phyloP scores from a whole-genome alignment of 2,113 vertebrate genomes.

The Hypomesus transpacificus region DNA sequence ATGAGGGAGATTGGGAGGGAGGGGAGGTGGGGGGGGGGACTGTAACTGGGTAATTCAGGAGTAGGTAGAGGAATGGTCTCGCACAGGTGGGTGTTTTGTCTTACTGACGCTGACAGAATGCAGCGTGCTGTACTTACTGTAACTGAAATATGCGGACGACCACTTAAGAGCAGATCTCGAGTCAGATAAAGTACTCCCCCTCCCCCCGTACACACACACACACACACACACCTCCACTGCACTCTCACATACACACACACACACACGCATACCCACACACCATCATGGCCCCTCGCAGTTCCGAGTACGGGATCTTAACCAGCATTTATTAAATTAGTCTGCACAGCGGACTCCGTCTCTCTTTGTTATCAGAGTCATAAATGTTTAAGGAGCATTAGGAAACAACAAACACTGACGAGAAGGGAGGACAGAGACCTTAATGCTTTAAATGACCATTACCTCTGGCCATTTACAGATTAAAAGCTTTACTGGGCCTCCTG shows the following conservation, averaged over 20 bases:
- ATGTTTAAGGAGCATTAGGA: slow-evolving; percentile 72
- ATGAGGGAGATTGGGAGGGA: not conserved
- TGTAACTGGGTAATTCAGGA: not conserved
- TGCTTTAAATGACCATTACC: slow-evolving; percentile 67
- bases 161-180: not conserved
- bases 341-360: slow-evolving; percentile 44
- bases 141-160: not conserved
- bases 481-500: slow-evolving; percentile 68
- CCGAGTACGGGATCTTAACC: slow-evolving; percentile 52
- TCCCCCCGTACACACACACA: not conserved
- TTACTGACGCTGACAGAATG: not conserved
- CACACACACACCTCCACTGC: not conserved
- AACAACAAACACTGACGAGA: slow-evolving; percentile 45
- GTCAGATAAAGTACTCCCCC: not conserved
- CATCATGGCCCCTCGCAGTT: slow-evolving; percentile 16
- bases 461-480: slow-evolving; percentile 72
- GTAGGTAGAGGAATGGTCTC: not conserved
- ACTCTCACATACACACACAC: not conserved
- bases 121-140: not conserved
- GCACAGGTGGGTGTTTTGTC: no score
- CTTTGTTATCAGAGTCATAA: slow-evolving; percentile 72
- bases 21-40: not conserved
- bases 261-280: not conserved
- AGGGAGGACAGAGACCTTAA: slow-evolving; percentile 56
- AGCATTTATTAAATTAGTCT: slow-evolving; percentile 64